Conservation (phyloP, 2,888 invertebrate genomes). For the Parnassius smintheus region DNA sequence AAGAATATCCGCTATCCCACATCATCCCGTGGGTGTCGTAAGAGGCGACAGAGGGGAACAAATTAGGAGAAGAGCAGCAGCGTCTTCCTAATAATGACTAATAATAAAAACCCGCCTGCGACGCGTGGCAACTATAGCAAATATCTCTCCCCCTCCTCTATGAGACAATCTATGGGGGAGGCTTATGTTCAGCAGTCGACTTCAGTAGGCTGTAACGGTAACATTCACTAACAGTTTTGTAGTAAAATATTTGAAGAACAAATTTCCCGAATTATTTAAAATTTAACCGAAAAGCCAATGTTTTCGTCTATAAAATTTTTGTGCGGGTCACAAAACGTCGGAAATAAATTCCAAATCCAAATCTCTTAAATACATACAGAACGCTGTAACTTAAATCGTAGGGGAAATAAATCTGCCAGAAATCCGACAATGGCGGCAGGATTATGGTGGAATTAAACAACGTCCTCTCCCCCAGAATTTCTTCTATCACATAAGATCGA, state of each 20-base stretch:
- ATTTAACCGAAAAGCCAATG: background rate
- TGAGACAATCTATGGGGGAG: too few species aligned
- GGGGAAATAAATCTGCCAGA: constrained; percentile 26
- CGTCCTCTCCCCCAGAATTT: constrained; percentile 22
- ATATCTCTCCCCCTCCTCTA: too few species aligned
- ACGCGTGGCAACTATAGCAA: too few species aligned
- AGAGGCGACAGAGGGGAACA: too few species aligned
- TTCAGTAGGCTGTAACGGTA: too few species aligned
- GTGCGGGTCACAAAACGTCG: background rate
- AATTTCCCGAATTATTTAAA: background rate
- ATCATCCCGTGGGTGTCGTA: too few species aligned
- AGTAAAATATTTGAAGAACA: background rate
- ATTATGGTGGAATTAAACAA: constrained; percentile 28
- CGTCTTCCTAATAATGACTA: too few species aligned
- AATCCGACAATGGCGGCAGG: constrained; percentile 30
- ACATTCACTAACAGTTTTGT: background rate
- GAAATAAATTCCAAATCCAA: constrained; percentile 16
- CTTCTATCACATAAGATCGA: constrained; percentile 23
- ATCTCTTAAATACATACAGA: constrained; percentile 21
- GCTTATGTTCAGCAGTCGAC: too few species aligned
- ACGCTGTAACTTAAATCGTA: constrained; percentile 15
- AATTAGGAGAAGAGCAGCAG: too few species aligned
- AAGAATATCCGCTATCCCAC: too few species aligned
- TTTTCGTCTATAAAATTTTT: constrained; percentile 1
- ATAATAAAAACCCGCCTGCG: too few species aligned